Percentiles rank a stretch among this genome's conserved stretches.
phyloP scores from a whole-genome alignment of 1,140 invertebrate species.

The Microvelia longipes region DNA sequence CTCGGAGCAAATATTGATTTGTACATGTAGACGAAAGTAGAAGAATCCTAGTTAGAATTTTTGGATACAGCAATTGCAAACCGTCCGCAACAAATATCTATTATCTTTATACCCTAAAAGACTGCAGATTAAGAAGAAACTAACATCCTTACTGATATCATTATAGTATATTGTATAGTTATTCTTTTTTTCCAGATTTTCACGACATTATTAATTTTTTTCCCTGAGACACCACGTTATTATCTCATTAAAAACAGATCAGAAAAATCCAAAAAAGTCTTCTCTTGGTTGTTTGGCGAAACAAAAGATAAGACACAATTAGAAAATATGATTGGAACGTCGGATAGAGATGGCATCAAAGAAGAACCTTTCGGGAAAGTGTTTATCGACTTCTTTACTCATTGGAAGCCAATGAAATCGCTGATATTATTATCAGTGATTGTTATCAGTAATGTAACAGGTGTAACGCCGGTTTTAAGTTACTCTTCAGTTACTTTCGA shows the following conservation, averaged over 20 bases:
- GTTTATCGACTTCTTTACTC: background rate
- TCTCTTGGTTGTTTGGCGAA: background rate
- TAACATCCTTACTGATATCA: too few relatives aligned
- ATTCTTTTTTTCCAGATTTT: background rate
- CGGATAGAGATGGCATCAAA: too few relatives aligned
- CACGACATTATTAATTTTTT: background rate
- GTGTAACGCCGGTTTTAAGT: background rate
- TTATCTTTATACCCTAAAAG: too few relatives aligned
- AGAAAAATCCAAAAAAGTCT: background rate
- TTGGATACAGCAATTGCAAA: too few relatives aligned
- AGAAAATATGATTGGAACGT: background rate
- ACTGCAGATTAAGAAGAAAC: too few relatives aligned
- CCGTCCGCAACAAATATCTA: too few relatives aligned
- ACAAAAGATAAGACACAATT: background rate
- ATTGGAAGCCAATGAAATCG: background rate
- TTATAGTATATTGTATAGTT: too few relatives aligned
- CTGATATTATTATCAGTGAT: background rate
- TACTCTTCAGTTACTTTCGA: background rate
- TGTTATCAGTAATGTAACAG: background rate
- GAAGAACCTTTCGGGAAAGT: background rate
- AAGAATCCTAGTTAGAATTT: too few relatives aligned
- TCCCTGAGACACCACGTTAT: background rate
- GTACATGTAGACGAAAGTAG: too few relatives aligned
- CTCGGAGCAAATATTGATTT: too few relatives aligned
- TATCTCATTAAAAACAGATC: background rate